phyloP scores from a whole-genome alignment of 2,888 invertebrate species.

The Synergus gifuensis region DNA sequence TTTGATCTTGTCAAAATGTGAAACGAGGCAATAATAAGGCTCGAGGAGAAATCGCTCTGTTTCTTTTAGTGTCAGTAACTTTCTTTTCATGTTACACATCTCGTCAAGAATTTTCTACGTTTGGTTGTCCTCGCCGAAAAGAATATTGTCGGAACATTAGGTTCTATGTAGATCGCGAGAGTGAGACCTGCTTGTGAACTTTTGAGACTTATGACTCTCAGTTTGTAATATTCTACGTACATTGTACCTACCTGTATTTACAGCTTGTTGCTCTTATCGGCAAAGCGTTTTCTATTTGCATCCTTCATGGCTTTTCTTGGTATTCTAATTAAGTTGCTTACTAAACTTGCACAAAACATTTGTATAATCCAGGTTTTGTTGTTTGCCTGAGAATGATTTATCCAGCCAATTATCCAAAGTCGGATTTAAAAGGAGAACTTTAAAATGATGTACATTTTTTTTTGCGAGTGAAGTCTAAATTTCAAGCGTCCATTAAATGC shows the following conservation, averaged over 20 bases:
- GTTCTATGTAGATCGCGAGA: slow-evolving; percentile 24
- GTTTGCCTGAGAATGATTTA: neutral
- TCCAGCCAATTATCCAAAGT: neutral
- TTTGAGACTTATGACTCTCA: slow-evolving; percentile 21
- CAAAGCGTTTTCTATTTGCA: slow-evolving; percentile 35
- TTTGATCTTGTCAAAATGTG: slow-evolving; percentile 21
- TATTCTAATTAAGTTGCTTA: slow-evolving; percentile 35
- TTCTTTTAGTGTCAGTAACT: slow-evolving; percentile 39
- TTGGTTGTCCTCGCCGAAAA: slow-evolving; percentile 15
- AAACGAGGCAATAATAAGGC: slow-evolving; percentile 16
- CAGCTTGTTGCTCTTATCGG: slow-evolving; percentile 40
- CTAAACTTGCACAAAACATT: slow-evolving; percentile 4
- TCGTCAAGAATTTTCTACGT: slow-evolving; percentile 24
- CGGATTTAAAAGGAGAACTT: neutral
- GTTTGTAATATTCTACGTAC: slow-evolving; percentile 30
- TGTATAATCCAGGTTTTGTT: neutral
- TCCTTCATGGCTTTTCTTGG: slow-evolving; percentile 30
- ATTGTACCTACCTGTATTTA: slow-evolving; percentile 37
- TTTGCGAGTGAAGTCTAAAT: neutral
- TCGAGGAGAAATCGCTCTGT: slow-evolving; percentile 30
- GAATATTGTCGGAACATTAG: slow-evolving; percentile 26
- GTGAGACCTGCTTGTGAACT: slow-evolving; percentile 1
- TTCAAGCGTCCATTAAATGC: neutral
- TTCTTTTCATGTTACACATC: slow-evolving; percentile 29
- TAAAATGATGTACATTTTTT: neutral